These are phyloP conservation scores for Serinus canaria DNA, from an alignment of 2,113 vertebrate species.

Conservation along the genomic window DNA sequence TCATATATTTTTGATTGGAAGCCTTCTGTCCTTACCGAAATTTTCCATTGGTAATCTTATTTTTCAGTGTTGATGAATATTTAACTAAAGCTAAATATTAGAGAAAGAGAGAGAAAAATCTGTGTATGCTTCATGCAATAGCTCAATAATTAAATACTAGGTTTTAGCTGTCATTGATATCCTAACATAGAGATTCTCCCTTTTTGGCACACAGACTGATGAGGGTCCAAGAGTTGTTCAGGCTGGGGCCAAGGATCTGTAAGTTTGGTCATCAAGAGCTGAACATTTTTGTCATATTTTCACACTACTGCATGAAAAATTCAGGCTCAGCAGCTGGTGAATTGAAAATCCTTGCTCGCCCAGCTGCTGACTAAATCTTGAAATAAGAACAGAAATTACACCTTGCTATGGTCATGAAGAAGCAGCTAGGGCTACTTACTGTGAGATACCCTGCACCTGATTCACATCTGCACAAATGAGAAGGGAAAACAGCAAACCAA, in stretches of 20 bases:
- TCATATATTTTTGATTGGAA: not conserved
- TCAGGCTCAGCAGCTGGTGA: not conserved
- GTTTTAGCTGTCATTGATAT: not conserved
- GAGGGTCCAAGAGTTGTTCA: not conserved
- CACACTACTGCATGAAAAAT: not conserved
- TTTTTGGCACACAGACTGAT: not conserved
- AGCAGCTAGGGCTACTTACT: not conserved
- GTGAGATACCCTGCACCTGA: not conserved
- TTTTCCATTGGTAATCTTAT: not conserved
- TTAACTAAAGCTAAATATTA: not conserved
- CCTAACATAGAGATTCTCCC: not conserved
- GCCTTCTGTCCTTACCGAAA: not conserved
- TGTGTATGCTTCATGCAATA: not conserved
- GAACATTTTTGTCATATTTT: not conserved
- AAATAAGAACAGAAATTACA: not conserved
- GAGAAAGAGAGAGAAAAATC: not conserved
- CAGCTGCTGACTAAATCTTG: not conserved
- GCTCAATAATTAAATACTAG: not conserved
- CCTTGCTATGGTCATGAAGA: not conserved
- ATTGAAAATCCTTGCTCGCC: not conserved
- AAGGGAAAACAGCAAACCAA: not conserved
- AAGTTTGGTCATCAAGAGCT: not conserved
- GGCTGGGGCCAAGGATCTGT: not conserved
- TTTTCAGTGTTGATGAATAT: not conserved
- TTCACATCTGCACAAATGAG: not conserved